Conservation (phyloP, 2,888 invertebrate genomes). For the Dolichomitus sp. region DNA sequence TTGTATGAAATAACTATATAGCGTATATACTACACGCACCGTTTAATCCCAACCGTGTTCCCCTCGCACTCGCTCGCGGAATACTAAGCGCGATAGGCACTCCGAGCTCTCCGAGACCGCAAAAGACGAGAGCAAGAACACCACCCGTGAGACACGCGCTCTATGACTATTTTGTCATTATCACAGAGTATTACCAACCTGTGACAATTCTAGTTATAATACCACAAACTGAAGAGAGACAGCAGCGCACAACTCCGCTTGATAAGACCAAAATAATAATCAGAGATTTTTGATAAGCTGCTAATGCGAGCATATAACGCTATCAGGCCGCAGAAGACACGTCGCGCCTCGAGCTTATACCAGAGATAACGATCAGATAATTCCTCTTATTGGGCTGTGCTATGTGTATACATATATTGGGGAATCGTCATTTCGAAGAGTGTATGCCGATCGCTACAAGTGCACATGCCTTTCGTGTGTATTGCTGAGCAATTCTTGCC, state of each 20-base stretch:
- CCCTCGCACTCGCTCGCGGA: constrained; percentile 49
- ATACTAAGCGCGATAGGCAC: constrained; percentile 49
- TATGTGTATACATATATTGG: constrained; percentile 1
- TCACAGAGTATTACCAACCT: constrained; percentile 45
- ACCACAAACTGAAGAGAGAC: constrained; percentile 16
- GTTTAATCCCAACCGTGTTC: constrained; percentile 43
- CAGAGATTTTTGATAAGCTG: constrained; percentile 45
- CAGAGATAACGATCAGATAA: constrained; percentile 56
- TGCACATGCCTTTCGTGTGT: constrained; percentile 20
- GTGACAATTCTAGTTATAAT: constrained; percentile 43
- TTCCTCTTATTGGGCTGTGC: constrained; percentile 35
- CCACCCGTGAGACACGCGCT: constrained; percentile 26
- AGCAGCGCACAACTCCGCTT: constrained; percentile 8
- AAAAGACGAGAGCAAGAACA: constrained; percentile 22
- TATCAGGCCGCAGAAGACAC: constrained; percentile 20
- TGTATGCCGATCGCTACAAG: constrained; percentile 45
- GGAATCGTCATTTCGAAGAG: constrained; percentile 17
- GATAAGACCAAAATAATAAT: constrained; percentile 55
- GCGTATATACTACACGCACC: constrained; percentile 58
- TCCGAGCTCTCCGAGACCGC: constrained; percentile 3
- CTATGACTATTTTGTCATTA: constrained; percentile 46
- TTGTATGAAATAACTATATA: constrained; percentile 45
- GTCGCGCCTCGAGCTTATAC: neutral
- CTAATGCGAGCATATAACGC: neutral
- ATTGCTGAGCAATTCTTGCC: neutral